Evolutionary conservation across 2,888 invertebrate species (phyloP).

Genomic region (Leucania comma): DNA sequence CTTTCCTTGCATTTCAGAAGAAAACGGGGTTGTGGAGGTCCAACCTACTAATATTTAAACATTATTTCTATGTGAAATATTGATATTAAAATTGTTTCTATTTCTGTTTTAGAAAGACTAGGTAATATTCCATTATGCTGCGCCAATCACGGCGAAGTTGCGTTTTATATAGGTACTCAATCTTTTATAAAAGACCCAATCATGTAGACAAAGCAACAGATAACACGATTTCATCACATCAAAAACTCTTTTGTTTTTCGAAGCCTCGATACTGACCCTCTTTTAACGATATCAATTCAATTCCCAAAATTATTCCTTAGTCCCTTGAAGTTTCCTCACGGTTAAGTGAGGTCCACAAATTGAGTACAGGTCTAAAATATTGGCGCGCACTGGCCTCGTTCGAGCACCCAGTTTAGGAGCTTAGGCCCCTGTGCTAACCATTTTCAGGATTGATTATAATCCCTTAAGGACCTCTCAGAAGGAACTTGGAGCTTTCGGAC

Average conservation of each 20-base stretch:
- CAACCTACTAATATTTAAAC: no score
- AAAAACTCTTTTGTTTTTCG: not conserved
- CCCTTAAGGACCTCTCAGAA: conserved; percentile 18
- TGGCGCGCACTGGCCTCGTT: conserved; percentile 61
- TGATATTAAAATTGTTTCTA: not conserved
- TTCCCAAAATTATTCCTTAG: conserved; percentile 30
- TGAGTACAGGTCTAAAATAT: conserved; percentile 61
- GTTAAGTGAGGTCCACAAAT: conserved; percentile 55
- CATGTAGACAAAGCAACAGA: not conserved
- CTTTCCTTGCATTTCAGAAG: no score
- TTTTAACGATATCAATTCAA: conserved; percentile 32
- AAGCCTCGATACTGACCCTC: not conserved
- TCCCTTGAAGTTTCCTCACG: conserved; percentile 19
- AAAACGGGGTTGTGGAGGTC: no score
- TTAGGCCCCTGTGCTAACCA: conserved; percentile 10
- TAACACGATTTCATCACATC: not conserved
- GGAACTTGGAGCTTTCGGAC: conserved; percentile 1
- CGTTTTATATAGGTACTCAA: not conserved
- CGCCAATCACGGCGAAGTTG: not conserved
- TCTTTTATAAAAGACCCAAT: not conserved
- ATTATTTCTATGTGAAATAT: not conserved
- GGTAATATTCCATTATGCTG: not conserved
- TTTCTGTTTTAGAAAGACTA: no score
- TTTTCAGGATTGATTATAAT: conserved; percentile 42
- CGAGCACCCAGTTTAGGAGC: conserved; percentile 35